A percentile compares a stretch with the other conserved stretches of the same genome.
These are phyloP conservation scores for Onchidella celtica DNA, from an alignment of 2,888 invertebrate genomes.

Conservation along the genomic window DNA sequence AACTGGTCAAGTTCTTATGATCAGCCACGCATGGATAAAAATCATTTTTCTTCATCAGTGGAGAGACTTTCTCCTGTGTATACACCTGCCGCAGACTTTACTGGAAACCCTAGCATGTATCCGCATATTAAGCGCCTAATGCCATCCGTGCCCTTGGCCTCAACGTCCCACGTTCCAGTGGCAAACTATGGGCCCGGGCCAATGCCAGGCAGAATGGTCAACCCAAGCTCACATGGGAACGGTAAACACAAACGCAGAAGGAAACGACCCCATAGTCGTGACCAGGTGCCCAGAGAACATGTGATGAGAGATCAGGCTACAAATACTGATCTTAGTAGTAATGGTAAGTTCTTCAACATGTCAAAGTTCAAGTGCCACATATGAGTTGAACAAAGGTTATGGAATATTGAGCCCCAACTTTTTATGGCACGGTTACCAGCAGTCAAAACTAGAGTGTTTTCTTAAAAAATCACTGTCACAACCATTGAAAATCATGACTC, in stretches of 20 bases:
- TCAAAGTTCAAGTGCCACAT: too few species aligned
- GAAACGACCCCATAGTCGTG: constrained; percentile 29
- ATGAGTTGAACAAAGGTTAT: too few species aligned
- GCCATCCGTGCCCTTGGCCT: constrained; percentile 4
- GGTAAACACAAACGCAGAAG: constrained; percentile 34
- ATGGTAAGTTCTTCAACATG: constrained; percentile 36
- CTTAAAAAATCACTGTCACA: too few species aligned
- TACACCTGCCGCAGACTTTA: constrained; percentile 22
- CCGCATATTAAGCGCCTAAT: constrained; percentile 17
- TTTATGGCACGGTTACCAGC: too few species aligned
- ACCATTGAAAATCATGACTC: too few species aligned
- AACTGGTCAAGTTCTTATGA: constrained; percentile 35
- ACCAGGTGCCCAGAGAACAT: not conserved
- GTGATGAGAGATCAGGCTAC: constrained; percentile 43
- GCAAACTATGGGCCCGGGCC: constrained; percentile 7
- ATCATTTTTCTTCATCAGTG: constrained; percentile 25
- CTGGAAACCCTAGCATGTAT: constrained; percentile 5
- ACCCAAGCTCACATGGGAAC: not conserved
- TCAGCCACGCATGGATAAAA: constrained; percentile 29
- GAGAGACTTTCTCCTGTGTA: constrained; percentile 32
- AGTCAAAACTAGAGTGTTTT: too few species aligned
- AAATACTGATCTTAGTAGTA: constrained; percentile 46
- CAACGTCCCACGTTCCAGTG: not conserved
- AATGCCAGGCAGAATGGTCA: too few species aligned
- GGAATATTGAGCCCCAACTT: too few species aligned